A percentile compares a stretch with the other conserved stretches of the same genome.
phyloP scores from a whole-genome alignment of 2,113 vertebrate genomes.

The Leptosomus discolor region DNA sequence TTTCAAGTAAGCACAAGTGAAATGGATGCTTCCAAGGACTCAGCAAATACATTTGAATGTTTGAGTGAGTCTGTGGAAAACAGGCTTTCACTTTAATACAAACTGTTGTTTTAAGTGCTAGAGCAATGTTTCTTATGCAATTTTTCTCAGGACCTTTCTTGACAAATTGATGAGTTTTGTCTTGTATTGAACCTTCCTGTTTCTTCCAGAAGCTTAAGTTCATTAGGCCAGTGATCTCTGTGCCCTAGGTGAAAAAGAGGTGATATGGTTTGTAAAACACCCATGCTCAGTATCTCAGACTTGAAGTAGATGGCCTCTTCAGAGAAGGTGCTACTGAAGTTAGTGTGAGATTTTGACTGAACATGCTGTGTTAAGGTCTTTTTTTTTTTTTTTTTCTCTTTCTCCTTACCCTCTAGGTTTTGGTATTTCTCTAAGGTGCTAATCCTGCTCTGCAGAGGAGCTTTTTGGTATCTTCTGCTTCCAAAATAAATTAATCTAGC shows the following conservation, averaged over 20 bases:
- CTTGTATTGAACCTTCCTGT: neutral
- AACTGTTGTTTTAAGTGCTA: accelerated
- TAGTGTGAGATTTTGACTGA: neutral
- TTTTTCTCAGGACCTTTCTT: neutral
- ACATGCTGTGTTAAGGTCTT: neutral
- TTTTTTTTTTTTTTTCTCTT: no score
- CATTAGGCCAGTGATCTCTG: neutral
- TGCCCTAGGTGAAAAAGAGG: neutral
- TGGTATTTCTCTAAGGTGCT: neutral
- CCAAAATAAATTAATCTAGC: neutral
- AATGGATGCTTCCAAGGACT: neutral
- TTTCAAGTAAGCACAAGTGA: neutral
- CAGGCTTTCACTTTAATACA: neutral
- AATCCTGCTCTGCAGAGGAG: neutral
- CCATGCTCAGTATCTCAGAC: neutral
- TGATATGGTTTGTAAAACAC: neutral
- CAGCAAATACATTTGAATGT: neutral
- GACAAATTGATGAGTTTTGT: neutral
- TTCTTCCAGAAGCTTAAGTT: neutral
- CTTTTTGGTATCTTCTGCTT: neutral
- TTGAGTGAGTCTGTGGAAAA: neutral
- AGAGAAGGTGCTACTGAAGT: neutral
- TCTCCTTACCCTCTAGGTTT: neutral
- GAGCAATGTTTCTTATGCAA: neutral
- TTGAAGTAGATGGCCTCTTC: neutral